These are phyloP conservation scores for Timema podura DNA, from an alignment of 2,888 invertebrate species.

Conservation along the genomic window DNA sequence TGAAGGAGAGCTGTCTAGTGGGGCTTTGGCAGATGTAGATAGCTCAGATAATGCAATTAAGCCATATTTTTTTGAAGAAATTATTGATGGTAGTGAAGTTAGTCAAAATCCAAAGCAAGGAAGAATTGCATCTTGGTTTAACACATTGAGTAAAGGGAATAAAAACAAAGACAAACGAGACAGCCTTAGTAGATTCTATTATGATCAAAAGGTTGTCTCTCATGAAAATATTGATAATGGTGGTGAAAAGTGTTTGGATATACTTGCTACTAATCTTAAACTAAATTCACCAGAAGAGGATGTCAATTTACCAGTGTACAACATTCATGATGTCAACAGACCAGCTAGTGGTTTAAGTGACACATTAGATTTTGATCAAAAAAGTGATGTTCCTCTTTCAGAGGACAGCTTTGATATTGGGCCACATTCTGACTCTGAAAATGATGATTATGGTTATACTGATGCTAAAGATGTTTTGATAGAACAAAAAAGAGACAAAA, in stretches of 20 bases:
- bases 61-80: slow-evolving; percentile 28
- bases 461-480: slow-evolving; percentile 25
- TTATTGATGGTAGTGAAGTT: slow-evolving; percentile 14
- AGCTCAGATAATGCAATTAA: slow-evolving; percentile 27
- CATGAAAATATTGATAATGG: too few relatives aligned
- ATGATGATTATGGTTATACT: slow-evolving; percentile 26
- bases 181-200: too few relatives aligned
- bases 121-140: slow-evolving; percentile 36
- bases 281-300: too few relatives aligned
- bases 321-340: slow-evolving; percentile 20
- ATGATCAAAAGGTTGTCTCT: too few relatives aligned
- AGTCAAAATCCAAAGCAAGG: slow-evolving; percentile 31
- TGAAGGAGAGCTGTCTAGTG: slow-evolving; percentile 31
- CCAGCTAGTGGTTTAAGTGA: slow-evolving; percentile 25
- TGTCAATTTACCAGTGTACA: too few relatives aligned
- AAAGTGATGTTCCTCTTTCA: slow-evolving; percentile 24
- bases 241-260: too few relatives aligned
- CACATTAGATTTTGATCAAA: slow-evolving; percentile 23
- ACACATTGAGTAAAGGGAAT: slow-evolving; percentile 40
- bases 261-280: too few relatives aligned
- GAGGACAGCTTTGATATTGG: slow-evolving; percentile 33
- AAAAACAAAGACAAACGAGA: too few relatives aligned
- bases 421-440: slow-evolving; percentile 31
- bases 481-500: slow-evolving; percentile 39
- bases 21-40: slow-evolving; percentile 30